Conservation (phyloP, 2,888 invertebrate species). For the Petrolisthes manimaculis region DNA sequence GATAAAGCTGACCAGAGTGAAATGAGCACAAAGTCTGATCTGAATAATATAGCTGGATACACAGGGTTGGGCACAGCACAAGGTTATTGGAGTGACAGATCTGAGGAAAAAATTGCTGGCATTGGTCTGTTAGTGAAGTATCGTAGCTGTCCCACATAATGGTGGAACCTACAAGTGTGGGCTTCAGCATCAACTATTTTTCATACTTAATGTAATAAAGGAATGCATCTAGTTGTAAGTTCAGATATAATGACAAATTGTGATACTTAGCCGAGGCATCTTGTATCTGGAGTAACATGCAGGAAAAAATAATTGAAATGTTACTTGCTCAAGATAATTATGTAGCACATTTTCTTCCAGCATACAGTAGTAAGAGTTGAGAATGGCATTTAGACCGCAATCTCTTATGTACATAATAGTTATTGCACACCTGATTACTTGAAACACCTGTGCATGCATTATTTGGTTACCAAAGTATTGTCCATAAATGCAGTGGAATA, state of each 20-base stretch:
- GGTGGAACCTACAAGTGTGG: background rate
- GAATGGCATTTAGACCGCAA: background rate
- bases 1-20: background rate
- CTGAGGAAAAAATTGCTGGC: too few relatives aligned
- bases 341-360: conserved; percentile 17
- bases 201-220: background rate
- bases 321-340: conserved; percentile 38
- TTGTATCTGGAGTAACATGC: background rate
- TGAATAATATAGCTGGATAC: too few relatives aligned
- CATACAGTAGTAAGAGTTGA: conserved; percentile 9
- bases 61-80: too few relatives aligned
- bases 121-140: background rate
- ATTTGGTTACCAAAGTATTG: conserved; percentile 37
- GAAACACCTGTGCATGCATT: conserved; percentile 45
- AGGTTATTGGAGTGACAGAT: too few relatives aligned
- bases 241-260: background rate
- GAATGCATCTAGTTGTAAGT: conserved; percentile 9
- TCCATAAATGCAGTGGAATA: conserved; percentile 38
- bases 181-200: background rate
- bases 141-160: background rate
- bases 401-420: background rate
- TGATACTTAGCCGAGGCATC: background rate
- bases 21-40: too few relatives aligned
- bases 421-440: conserved; percentile 14
- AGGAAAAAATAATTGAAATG: conserved; percentile 11